These are phyloP conservation scores for Cecidostiba fungosa DNA, from an alignment of 2,888 invertebrate genomes.

Conservation along the genomic window DNA sequence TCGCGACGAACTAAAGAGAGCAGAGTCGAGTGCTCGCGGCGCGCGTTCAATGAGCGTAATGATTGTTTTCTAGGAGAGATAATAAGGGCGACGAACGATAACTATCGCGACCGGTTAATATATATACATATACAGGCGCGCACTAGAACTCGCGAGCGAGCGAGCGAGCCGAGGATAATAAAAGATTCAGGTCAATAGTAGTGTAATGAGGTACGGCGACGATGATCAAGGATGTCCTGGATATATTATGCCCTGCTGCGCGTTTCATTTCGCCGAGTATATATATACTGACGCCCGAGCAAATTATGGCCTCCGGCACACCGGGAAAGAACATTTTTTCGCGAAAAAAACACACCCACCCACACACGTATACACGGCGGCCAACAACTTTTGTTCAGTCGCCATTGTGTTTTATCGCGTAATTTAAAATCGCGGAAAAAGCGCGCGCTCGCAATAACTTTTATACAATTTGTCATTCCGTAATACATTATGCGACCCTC, in stretches of 20 bases:
- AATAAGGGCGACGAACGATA: slow-evolving; percentile 71
- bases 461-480: slow-evolving; percentile 65
- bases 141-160: slow-evolving; percentile 29
- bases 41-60: slow-evolving; percentile 74
- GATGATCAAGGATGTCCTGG: slow-evolving; percentile 62
- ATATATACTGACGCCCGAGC: slow-evolving; percentile 50
- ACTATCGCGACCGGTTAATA: slow-evolving; percentile 59
- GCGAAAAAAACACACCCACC: slow-evolving; percentile 21
- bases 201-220: slow-evolving; percentile 70
- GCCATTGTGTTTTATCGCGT: slow-evolving; percentile 64
- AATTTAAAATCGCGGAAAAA: slow-evolving; percentile 64
- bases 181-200: slow-evolving; percentile 76
- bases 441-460: slow-evolving; percentile 62
- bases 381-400: slow-evolving; percentile 61
- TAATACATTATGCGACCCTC: slow-evolving; percentile 60
- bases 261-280: slow-evolving; percentile 53
- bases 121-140: slow-evolving; percentile 63
- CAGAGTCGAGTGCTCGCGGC: not conserved
- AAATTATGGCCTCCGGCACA: slow-evolving; percentile 63
- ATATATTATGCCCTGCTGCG: slow-evolving; percentile 56
- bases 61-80: slow-evolving; percentile 75
- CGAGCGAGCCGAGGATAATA: slow-evolving; percentile 70
- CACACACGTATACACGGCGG: not conserved
- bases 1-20: not conserved
- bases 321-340: slow-evolving; percentile 54